A percentile compares a stretch with the other conserved stretches of the same genome.
Evolutionary conservation across 2,113 vertebrate species (phyloP).

Genomic region (Eudyptes chrysolophus): DNA sequence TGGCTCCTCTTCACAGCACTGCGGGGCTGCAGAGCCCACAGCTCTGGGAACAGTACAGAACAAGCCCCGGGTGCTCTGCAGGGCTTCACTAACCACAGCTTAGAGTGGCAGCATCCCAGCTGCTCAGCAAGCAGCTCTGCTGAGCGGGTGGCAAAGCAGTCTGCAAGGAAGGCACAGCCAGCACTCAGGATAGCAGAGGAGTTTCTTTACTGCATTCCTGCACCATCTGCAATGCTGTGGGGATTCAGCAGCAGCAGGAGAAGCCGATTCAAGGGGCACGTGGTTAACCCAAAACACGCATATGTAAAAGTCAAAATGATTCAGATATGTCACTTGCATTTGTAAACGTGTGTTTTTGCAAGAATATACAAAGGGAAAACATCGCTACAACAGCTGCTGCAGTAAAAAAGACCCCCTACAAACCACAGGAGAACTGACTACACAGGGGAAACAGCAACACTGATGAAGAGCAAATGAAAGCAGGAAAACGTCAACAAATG

Average conservation of each 20-base stretch:
- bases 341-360: background rate
- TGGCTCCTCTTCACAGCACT: background rate
- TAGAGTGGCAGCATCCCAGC: background rate
- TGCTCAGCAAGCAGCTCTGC: background rate
- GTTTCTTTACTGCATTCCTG: background rate
- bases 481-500: background rate
- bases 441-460: background rate
- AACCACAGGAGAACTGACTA: background rate
- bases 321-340: background rate
- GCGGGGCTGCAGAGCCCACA: background rate
- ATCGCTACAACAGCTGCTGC: rapidly evolving
- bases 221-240: rapidly evolving
- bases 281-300: background rate
- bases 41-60: background rate
- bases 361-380: background rate
- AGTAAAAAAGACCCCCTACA: background rate
- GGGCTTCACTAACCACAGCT: background rate
- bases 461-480: background rate
- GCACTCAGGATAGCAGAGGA: rapidly evolving
- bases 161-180: background rate
- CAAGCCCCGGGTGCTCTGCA: background rate
- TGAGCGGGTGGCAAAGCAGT: background rate
- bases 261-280: rapidly evolving
- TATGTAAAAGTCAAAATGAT: background rate
- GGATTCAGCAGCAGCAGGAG: background rate